Evolutionary conservation across 92 coral and sea anemone genomes (phyloP).

Genomic region (Desmophyllum pertusum): DNA sequence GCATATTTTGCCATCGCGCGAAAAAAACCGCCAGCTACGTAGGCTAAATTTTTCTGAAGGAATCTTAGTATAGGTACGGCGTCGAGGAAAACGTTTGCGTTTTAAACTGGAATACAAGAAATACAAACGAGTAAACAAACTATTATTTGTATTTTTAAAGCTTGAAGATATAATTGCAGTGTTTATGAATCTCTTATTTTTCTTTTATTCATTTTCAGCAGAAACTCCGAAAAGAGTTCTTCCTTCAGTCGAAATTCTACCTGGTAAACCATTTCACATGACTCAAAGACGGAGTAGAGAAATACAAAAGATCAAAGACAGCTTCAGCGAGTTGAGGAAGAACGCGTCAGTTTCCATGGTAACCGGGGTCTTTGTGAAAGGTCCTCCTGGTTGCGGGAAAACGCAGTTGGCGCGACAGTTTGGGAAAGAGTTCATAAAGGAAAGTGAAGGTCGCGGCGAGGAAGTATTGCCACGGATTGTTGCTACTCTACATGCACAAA

Average conservation of each 20-base stretch:
- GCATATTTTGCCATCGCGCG: no score
- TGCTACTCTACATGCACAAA: conserved; percentile 76
- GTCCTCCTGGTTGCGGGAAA: conserved; percentile 96
- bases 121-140: conserved; percentile 7
- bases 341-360: conserved; percentile 47
- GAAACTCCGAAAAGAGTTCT: background rate
- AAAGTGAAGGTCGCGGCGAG: background rate
- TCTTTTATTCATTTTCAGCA: background rate
- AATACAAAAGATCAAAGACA: conserved; percentile 48
- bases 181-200: background rate
- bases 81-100: background rate
- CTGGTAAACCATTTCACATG: conserved; percentile 82
- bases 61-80: background rate
- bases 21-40: no score
- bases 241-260: conserved; percentile 65
- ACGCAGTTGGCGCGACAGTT: conserved; percentile 83
- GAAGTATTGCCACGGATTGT: no score
- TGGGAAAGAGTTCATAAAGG: conserved; percentile 58
- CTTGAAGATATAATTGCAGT: background rate
- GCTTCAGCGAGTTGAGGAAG: conserved; percentile 44
- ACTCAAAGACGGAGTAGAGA: conserved; percentile 73
- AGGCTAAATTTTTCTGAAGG: background rate
- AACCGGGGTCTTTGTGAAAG: conserved; percentile 76
- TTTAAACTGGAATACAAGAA: no score
- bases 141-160: no score